Evolutionary conservation across 2,888 invertebrate genomes (phyloP).

Genomic region (Plusia festucae): DNA sequence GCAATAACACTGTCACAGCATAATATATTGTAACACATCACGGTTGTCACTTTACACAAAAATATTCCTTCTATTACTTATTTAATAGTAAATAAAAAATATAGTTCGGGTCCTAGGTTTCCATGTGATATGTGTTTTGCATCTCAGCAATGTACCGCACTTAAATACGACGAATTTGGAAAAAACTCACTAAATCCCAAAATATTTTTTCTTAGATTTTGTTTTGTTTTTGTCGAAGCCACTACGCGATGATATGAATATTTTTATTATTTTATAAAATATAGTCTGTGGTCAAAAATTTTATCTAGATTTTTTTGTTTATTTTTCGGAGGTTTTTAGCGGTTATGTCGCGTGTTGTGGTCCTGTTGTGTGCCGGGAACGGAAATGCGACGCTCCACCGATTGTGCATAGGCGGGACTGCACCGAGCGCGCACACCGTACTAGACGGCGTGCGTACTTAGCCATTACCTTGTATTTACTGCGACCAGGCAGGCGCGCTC

Average conservation of each 20-base stretch:
- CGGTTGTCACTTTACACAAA: constrained; percentile 80
- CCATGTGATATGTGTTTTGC: constrained; percentile 86
- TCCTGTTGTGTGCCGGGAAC: constrained; percentile 77
- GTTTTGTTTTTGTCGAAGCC: constrained; percentile 58
- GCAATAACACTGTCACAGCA: constrained; percentile 80
- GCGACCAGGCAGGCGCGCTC: constrained; percentile 74
- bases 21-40: constrained; percentile 82
- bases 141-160: constrained; percentile 72
- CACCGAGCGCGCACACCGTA: constrained; percentile 88
- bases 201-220: constrained; percentile 61
- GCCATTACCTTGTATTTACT: constrained; percentile 90
- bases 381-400: constrained; percentile 87
- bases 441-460: constrained; percentile 89
- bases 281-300: constrained; percentile 81
- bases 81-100: constrained; percentile 75
- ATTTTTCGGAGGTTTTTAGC: constrained; percentile 84
- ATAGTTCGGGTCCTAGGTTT: constrained; percentile 88
- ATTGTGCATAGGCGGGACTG: constrained; percentile 89
- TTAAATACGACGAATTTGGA: constrained; percentile 74
- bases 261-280: constrained; percentile 79
- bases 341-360: constrained; percentile 85
- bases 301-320: constrained; percentile 70
- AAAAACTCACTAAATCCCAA: constrained; percentile 82
- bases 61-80: constrained; percentile 75
- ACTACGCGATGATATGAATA: constrained; percentile 73